Evolutionary conservation across 2,113 vertebrate species (phyloP).

Genomic region (Thinocorus orbignyianus): DNA sequence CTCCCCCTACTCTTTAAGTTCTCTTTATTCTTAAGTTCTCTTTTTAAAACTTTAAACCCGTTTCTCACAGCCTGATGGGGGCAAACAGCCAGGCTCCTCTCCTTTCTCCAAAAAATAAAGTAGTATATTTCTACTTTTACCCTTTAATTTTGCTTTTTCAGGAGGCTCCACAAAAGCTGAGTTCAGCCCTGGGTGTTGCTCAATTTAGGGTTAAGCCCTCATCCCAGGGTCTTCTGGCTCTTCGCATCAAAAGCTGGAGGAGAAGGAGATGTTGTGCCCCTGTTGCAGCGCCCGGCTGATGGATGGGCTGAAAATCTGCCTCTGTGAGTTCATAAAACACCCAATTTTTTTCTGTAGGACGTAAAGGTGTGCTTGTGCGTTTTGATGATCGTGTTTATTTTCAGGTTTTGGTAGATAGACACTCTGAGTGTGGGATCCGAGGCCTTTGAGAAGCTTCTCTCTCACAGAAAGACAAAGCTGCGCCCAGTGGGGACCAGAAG

Average conservation of each 20-base stretch:
- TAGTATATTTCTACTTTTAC: too few relatives aligned
- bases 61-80: too few relatives aligned
- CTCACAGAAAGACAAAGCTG: not conserved
- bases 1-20: too few relatives aligned
- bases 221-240: not conserved
- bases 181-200: not conserved
- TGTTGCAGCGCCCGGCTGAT: too few relatives aligned
- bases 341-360: not conserved
- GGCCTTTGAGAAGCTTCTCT: not conserved
- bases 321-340: not conserved
- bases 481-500: not conserved
- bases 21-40: too few relatives aligned
- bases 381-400: not conserved
- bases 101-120: too few relatives aligned
- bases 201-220: accelerated
- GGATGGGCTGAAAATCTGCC: not conserved
- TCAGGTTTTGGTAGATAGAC: not conserved
- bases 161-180: not conserved
- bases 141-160: not conserved
- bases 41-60: too few relatives aligned
- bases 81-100: too few relatives aligned
- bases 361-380: not conserved
- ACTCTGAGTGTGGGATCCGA: not conserved
- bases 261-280: not conserved
- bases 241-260: not conserved